Conservation (phyloP, 2,113 vertebrate species). For the Dromaius novaehollandiae region DNA sequence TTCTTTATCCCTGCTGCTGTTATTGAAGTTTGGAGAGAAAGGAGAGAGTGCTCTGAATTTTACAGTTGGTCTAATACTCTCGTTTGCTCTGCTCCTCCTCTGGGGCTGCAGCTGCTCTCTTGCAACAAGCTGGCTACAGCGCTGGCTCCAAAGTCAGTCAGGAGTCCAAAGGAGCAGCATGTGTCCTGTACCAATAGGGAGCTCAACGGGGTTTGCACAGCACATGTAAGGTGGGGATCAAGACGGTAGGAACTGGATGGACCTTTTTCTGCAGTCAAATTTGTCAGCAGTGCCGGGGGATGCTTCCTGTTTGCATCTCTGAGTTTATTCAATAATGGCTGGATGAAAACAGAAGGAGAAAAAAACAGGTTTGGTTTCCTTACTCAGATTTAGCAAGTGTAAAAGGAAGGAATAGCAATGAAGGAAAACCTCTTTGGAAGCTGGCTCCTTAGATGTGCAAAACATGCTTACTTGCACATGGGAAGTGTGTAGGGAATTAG, state of each 20-base stretch:
- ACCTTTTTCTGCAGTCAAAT: not conserved
- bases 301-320: not conserved
- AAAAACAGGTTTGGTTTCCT: rapidly evolving
- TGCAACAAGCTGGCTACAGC: not conserved
- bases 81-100: not conserved
- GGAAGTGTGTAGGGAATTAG: not conserved
- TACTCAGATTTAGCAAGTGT: not conserved
- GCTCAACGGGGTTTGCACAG: not conserved
- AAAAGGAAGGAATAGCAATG: not conserved
- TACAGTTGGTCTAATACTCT: not conserved
- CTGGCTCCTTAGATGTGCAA: not conserved
- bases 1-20: not conserved
- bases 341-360: not conserved
- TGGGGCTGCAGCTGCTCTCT: not conserved
- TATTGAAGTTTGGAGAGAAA: constrained; percentile 8
- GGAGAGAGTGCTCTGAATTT: not conserved
- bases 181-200: not conserved
- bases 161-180: not conserved
- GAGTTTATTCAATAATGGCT: not conserved
- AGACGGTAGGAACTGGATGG: not conserved
- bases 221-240: not conserved
- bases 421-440: not conserved
- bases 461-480: not conserved
- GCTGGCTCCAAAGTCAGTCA: not conserved
- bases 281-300: not conserved